phyloP scores from a whole-genome alignment of 2,113 vertebrate genomes.

The Rhinopithecus roxellana region DNA sequence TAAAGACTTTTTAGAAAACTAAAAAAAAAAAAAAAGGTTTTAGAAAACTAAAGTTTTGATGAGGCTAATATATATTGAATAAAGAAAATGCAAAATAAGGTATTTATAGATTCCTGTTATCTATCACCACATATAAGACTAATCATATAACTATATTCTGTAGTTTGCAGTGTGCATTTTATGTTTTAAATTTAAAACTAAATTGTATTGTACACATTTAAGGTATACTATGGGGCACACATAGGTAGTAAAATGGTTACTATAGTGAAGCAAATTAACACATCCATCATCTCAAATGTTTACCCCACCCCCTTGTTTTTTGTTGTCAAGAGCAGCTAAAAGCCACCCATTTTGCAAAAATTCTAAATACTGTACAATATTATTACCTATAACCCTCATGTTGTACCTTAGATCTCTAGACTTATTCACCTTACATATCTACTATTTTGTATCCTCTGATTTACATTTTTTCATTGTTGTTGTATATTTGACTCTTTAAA shows the following conservation, averaged over 20 bases:
- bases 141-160: neutral
- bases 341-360: neutral
- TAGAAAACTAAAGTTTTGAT: neutral
- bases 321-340: neutral
- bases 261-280: neutral
- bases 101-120: slow-evolving; percentile 14
- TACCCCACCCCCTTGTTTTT: neutral
- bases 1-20: slow-evolving; percentile 25
- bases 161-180: neutral
- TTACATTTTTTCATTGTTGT: neutral
- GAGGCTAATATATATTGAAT: neutral
- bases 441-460: neutral
- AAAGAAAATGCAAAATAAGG: slow-evolving; percentile 31
- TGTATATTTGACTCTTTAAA: neutral
- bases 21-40: neutral
- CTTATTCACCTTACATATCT: neutral
- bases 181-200: neutral
- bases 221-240: neutral
- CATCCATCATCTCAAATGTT: neutral
- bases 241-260: neutral
- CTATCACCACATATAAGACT: neutral
- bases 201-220: neutral
- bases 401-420: neutral
- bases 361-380: neutral
- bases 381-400: neutral